Percentiles rank a stretch among this genome's conserved stretches.
Conservation (phyloP, 2,113 vertebrate genomes). For the Chrysochloris asiatica region DNA sequence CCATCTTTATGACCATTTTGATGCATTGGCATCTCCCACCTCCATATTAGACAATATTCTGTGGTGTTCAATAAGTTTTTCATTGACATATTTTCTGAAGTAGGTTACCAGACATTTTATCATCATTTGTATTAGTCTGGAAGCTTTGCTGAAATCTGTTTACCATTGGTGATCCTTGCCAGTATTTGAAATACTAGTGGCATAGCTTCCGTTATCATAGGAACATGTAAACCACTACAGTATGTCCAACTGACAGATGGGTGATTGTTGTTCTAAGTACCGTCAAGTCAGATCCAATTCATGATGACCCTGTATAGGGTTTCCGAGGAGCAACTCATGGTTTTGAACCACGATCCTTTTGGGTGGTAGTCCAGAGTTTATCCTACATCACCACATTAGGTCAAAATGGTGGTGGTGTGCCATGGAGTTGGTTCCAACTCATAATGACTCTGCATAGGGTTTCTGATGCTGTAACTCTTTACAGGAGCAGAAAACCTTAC, state of each 20-base stretch:
- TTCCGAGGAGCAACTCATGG: too few species aligned
- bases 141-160: neutral
- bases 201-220: neutral
- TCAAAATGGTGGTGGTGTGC: too few species aligned
- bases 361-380: too few species aligned
- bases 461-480: too few species aligned
- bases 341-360: too few species aligned
- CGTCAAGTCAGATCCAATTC: too few species aligned
- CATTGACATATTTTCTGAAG: neutral
- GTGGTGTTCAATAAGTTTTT: neutral
- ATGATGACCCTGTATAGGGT: too few species aligned
- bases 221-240: neutral
- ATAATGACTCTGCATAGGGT: too few species aligned
- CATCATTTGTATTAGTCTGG: neutral
- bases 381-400: too few species aligned
- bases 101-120: neutral
- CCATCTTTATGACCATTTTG: neutral
- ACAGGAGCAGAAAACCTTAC: too few species aligned
- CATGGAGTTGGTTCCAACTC: too few species aligned
- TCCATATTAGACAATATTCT: neutral
- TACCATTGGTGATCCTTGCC: neutral
- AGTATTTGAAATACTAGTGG: neutral
- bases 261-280: too few species aligned
- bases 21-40: neutral
- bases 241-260: neutral